A percentile compares a stretch with the other conserved stretches of the same genome.
phyloP scores from a whole-genome alignment of 2,888 invertebrate species.

The Mayetiola destructor region DNA sequence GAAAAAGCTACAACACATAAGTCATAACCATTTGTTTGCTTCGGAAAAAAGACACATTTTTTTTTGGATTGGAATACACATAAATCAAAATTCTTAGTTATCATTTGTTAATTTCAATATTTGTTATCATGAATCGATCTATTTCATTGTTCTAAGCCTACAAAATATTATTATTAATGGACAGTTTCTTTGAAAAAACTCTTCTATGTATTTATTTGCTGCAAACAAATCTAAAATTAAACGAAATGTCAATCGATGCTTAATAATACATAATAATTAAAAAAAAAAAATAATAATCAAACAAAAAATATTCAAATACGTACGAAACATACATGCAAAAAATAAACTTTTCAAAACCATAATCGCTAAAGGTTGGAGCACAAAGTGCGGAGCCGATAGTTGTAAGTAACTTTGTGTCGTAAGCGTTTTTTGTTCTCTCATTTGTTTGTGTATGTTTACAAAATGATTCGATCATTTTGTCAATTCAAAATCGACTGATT shows the following conservation, averaged over 20 bases:
- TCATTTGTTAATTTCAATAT: too few relatives aligned
- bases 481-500: too few relatives aligned
- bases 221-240: not conserved
- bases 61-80: too few relatives aligned
- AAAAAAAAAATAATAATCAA: slow-evolving; percentile 17
- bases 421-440: slow-evolving; percentile 7
- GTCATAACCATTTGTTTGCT: too few relatives aligned
- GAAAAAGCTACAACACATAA: too few relatives aligned
- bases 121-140: too few relatives aligned
- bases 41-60: too few relatives aligned
- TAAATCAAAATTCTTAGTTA: too few relatives aligned
- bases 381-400: slow-evolving; percentile 88
- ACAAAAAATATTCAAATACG: not conserved
- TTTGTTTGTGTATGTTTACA: slow-evolving; percentile 10
- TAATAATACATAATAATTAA: slow-evolving; percentile 18
- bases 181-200: too few relatives aligned
- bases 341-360: slow-evolving; percentile 16
- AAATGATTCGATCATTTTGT: too few relatives aligned
- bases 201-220: not conserved
- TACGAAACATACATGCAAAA: slow-evolving; percentile 17
- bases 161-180: too few relatives aligned
- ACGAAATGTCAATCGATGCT: not conserved
- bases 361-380: slow-evolving; percentile 52
- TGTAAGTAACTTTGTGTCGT: slow-evolving; percentile 54
- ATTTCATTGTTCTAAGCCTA: too few relatives aligned